These are phyloP conservation scores for Tridacna crocea DNA, from an alignment of 2,888 invertebrate species.

Conservation along the genomic window DNA sequence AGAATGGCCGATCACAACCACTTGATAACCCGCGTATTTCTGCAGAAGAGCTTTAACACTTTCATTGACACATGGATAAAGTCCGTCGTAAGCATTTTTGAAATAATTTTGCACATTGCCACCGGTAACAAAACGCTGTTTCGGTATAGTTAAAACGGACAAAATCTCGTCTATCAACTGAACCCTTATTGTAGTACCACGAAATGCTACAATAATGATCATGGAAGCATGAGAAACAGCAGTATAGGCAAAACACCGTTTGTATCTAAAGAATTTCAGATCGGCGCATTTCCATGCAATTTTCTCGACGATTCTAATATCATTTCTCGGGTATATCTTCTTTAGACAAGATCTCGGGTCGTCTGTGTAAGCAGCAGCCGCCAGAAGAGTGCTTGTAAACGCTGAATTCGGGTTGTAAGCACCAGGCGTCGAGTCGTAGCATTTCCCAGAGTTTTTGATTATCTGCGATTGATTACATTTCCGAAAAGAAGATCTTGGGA, in stretches of 20 bases:
- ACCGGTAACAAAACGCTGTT: conserved; percentile 25
- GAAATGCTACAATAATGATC: conserved; percentile 34
- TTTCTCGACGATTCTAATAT: conserved; percentile 8
- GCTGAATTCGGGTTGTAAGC: conserved; percentile 14
- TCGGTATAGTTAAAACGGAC: conserved; percentile 9
- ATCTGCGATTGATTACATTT: neutral
- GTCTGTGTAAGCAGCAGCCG: conserved; percentile 32
- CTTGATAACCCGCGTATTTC: conserved; percentile 34
- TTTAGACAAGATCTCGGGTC: conserved; percentile 29
- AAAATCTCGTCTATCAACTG: conserved; percentile 37
- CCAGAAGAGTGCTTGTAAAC: conserved; percentile 18
- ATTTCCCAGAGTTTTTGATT: neutral
- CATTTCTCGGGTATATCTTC: conserved; percentile 5
- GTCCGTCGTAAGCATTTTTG: conserved; percentile 35
- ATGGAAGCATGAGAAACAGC: conserved; percentile 29
- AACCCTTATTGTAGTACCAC: conserved; percentile 19
- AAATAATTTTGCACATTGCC: conserved; percentile 51
- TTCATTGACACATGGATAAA: conserved; percentile 33
- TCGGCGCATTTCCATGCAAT: conserved; percentile 19
- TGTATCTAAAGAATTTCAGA: conserved; percentile 14
- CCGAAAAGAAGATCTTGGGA: neutral
- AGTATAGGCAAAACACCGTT: conserved; percentile 40
- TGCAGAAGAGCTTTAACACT: conserved; percentile 18
- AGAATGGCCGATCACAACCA: conserved; percentile 50
- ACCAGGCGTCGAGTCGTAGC: conserved; percentile 13